phyloP scores from a whole-genome alignment of 1,140 invertebrate genomes.

The Heliconius hewitsoni region DNA sequence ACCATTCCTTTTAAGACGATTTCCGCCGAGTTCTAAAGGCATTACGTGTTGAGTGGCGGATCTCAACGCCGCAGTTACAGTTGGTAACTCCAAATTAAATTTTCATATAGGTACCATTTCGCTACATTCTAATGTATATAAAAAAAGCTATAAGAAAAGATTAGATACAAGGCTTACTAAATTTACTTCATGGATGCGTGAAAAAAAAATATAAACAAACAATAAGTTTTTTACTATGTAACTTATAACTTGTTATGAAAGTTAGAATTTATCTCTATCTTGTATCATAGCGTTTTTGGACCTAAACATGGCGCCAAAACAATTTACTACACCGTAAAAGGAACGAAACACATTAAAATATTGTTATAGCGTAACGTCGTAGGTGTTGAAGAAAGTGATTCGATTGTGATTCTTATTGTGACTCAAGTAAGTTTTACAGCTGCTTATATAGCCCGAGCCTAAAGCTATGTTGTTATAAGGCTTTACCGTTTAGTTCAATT shows the following conservation, averaged over 20 bases:
- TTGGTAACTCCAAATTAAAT: too few species aligned
- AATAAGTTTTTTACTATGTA: conserved; percentile 10
- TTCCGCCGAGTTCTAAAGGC: too few species aligned
- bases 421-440: conserved; percentile 52
- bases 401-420: conserved; percentile 49
- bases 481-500: conserved; percentile 56
- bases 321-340: conserved; percentile 45
- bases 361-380: conserved; percentile 42
- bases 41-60: too few species aligned
- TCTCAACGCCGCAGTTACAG: too few species aligned
- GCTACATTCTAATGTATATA: too few species aligned
- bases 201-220: conserved; percentile 3
- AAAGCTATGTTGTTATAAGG: conserved; percentile 20
- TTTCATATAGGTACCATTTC: too few species aligned
- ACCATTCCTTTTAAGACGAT: too few species aligned
- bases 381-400: conserved; percentile 41
- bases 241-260: conserved; percentile 10
- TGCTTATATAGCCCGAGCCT: conserved; percentile 41
- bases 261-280: conserved; percentile 27
- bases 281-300: conserved; percentile 27
- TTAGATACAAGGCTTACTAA: background rate
- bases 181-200: background rate
- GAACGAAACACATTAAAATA: conserved; percentile 45
- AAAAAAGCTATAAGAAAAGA: background rate
- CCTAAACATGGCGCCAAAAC: conserved; percentile 47